These are phyloP conservation scores for Agrotis ipsilon DNA, from an alignment of 2,888 invertebrate species.

Conservation along the genomic window DNA sequence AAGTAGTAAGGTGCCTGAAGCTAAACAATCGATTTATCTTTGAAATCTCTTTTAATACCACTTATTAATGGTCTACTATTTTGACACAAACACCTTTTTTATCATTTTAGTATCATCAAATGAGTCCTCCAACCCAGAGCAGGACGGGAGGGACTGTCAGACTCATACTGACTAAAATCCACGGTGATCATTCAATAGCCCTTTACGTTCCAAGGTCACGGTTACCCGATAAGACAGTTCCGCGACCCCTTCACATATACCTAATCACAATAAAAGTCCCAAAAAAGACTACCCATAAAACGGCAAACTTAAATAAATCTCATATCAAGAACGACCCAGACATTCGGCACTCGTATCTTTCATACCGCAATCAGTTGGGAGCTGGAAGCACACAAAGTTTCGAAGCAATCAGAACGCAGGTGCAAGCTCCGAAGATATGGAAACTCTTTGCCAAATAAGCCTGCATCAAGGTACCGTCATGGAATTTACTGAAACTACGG, in stretches of 20 bases:
- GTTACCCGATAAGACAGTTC: no score
- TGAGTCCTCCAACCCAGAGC: no score
- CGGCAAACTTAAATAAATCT: constrained; percentile 32
- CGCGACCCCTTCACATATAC: no score
- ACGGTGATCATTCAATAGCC: no score
- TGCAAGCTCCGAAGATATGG: constrained; percentile 62
- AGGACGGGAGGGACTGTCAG: no score
- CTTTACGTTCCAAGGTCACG: no score
- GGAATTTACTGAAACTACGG: constrained; percentile 54
- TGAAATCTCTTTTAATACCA: no score
- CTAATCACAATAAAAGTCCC: constrained; percentile 10
- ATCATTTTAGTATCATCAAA: no score
- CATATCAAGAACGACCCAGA: constrained; percentile 31
- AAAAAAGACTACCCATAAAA: neutral
- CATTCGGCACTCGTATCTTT: constrained; percentile 64
- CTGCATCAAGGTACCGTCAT: constrained; percentile 54
- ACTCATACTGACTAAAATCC: no score
- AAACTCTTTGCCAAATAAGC: constrained; percentile 63
- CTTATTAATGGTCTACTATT: neutral
- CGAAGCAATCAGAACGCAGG: constrained; percentile 69
- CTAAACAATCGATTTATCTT: neutral
- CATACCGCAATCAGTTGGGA: constrained; percentile 55
- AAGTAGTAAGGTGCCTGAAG: neutral
- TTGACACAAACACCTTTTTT: neutral
- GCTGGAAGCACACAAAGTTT: constrained; percentile 57